Conservation (phyloP, 2,888 invertebrate genomes). For the Brachypalpus laphriformis region DNA sequence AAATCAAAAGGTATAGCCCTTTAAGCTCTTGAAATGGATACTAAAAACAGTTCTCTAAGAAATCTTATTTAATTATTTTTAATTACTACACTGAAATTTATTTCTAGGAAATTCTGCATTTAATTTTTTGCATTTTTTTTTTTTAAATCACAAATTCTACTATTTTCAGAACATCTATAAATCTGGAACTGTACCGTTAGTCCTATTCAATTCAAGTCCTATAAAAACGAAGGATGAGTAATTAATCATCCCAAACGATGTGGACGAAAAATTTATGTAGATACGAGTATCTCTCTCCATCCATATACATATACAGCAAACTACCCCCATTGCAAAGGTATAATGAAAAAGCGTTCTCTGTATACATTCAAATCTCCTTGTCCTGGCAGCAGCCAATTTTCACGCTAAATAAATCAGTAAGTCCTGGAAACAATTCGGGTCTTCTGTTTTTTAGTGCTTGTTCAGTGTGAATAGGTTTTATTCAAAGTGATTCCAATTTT, state of each 20-base stretch:
- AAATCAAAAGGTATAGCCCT: too few relatives aligned
- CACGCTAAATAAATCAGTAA: slow-evolving; percentile 53
- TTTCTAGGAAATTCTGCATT: background rate
- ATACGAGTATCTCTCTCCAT: background rate
- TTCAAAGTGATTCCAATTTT: slow-evolving; percentile 5
- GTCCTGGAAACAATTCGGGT: slow-evolving; percentile 11
- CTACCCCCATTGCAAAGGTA: background rate
- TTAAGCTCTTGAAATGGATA: too few relatives aligned
- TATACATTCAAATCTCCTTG: slow-evolving; percentile 5
- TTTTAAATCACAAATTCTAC: background rate
- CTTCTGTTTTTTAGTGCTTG: background rate
- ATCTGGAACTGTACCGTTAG: too few relatives aligned
- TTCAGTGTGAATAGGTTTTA: slow-evolving; percentile 15
- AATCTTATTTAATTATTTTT: too few relatives aligned
- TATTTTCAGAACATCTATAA: too few relatives aligned
- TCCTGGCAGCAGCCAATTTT: slow-evolving; percentile 40
- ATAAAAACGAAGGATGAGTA: background rate
- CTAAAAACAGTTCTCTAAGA: too few relatives aligned
- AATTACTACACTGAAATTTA: background rate
- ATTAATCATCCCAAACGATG: slow-evolving; percentile 30
- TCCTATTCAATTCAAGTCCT: too few relatives aligned
- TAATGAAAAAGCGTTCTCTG: slow-evolving; percentile 36
- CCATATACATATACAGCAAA: background rate
- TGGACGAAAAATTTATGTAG: background rate
- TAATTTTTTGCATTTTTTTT: background rate